Evolutionary conservation across 2,797 vertebrate species (phyloP), one percentile per base, ranked within the genome.

Genomic region (Catharus ustulatus): DNA sequence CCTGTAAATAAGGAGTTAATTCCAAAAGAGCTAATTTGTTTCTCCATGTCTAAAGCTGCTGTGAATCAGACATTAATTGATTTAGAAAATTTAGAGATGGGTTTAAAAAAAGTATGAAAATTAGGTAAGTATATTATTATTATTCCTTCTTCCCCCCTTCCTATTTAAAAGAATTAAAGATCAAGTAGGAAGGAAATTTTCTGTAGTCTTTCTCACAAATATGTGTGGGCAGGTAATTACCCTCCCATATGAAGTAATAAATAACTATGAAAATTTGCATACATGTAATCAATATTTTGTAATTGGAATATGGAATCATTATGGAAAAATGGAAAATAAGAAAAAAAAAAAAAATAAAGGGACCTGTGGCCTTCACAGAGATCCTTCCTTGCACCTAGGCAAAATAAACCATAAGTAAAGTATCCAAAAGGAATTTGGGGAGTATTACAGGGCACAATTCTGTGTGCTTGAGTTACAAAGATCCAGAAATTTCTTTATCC

Each of bases 1-100:
- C 17, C 30, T 66, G 13, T 46, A 69, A 71, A 27, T 34, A 22
- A 75, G 10, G 43, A 86, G 9, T 63, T 38, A 49, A 71, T 74
- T 67, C 27, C 57, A 81, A 38, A 11, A 45, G 22, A 68, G 6
- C 3, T 26, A 32, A 18, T 15, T n/a, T 21, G 5, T 63, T 78
- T 85, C 13, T 36, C 20, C 8, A 20, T 5, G 9, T 54, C 30
- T 30, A 58, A 54, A 83, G 13, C 7, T 86, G 14, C 6, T 27
- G 0, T 24, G 27, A 46, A 0, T 48, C n/a, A 26, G 19, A 66
- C 21, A 59, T 4, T 13, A 48, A 40, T 13, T 42, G 7, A 15
- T 49, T 43, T n/a, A 38, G 45, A 74, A 11, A 40, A 80, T 81
- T 34, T 51, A 71, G n/a, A 81, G 9, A 22, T 30, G 7, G 5